Evolutionary conservation across 2,888 invertebrate genomes (phyloP), one percentile per base, ranked within the genome.

Genomic region (Stenchaetothrips biformis): DNA sequence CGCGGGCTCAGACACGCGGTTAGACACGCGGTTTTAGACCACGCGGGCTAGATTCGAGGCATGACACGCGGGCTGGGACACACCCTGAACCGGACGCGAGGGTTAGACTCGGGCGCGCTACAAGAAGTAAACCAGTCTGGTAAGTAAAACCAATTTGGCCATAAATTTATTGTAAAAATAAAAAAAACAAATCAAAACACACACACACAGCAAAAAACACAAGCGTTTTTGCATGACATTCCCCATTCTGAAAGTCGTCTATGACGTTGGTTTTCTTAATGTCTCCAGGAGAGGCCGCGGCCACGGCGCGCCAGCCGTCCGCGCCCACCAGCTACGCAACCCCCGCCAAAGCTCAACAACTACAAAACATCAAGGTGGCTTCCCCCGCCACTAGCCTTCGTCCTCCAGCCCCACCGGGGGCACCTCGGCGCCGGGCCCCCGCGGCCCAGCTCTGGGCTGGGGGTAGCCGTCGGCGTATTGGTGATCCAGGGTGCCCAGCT

Each of bases 391-490:
- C 67, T 25, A 7, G n/a, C n/a, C n/a, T n/a, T n/a, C 67, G 7
- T 21, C 67, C 21, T 4, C 11, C 67, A 25, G 67, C 7, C 25
- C 67, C 7, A n/a, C n/a, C 25, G 16, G 85, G 81, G 49, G 83
- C 81, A 83, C 84, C 37, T 84, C 84, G 25, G 83, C 83, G n/a
- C 48, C 82, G 83, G 79, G 83, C 83, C 13, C n/a, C 83, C 81
- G 67, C 81, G 79, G n/a, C 48, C 82, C 79, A 37, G 37, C 37
- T 37, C 37, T 37, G 37, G 37, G 37, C 37, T 37, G 37, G 37
- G 37, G 2, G 37, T 37, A 4, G 21, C 21, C 3, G 67, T 74
- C 21, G 67, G 67, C 67, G 67, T 25, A 6, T 7, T 25, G 25
- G n/a, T n/a, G n/a, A n/a, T 11, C 67, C 67, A 74, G 67, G 25